Conservation (phyloP, 1,140 invertebrate species). For the Samia ricini region DNA sequence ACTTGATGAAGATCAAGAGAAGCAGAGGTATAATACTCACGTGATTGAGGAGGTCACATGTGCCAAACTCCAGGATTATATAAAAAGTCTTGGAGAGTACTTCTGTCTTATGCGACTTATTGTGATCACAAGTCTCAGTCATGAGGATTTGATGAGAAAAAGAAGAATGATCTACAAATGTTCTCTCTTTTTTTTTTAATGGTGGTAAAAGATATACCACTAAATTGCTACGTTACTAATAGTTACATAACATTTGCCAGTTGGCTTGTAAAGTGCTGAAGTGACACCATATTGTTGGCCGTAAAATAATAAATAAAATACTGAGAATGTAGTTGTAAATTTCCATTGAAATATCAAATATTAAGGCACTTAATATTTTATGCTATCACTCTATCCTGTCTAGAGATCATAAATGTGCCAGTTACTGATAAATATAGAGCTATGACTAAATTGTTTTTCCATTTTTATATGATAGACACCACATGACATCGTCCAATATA, state of each 20-base stretch:
- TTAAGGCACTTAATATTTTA: background rate
- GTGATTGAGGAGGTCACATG: no score
- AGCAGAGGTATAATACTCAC: no score
- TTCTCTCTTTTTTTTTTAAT: no score
- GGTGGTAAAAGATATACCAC: no score
- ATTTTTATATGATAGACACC: conserved; percentile 28
- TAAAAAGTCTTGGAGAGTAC: no score
- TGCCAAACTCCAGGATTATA: no score
- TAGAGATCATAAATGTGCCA: conserved; percentile 36
- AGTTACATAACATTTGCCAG: background rate
- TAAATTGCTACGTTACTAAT: no score
- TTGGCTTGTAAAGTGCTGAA: background rate
- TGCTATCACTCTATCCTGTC: conserved; percentile 6
- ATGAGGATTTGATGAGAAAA: no score
- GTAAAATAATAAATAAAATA: background rate
- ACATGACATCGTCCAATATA: conserved; percentile 13
- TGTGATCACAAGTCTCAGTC: no score
- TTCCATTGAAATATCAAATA: background rate
- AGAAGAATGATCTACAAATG: no score
- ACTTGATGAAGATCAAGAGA: no score
- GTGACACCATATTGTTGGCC: background rate
- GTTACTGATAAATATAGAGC: conserved; percentile 35
- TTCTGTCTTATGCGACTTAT: no score
- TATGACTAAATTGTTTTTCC: conserved; percentile 35
- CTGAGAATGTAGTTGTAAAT: background rate